Evolutionary conservation across 2,888 invertebrate species (phyloP).

Genomic region (Trileptium ribeirensis): DNA sequence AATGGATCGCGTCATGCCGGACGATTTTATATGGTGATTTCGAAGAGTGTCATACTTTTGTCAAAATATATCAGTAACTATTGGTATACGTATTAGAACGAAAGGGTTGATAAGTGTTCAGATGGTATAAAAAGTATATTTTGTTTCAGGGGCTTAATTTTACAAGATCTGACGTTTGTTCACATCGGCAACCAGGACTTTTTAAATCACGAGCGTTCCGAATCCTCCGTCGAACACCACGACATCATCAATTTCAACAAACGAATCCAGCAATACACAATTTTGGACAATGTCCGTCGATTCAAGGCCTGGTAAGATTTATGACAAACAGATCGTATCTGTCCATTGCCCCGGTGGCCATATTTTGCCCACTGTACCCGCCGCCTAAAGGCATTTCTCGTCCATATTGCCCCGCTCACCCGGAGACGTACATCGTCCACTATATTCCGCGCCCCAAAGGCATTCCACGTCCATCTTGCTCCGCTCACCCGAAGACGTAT

Average conservation of each 20-base stretch:
- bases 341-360: constrained; percentile 6
- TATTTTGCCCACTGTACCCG: not conserved
- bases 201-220: constrained; percentile 59
- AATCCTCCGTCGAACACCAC: constrained; percentile 59
- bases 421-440: not conserved
- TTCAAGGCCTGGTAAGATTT: constrained; percentile 83
- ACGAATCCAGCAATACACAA: constrained; percentile 96
- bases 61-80: too few species aligned
- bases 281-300: constrained; percentile 93
- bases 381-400: not conserved
- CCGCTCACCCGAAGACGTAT: too few species aligned
- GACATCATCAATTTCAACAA: constrained; percentile 82
- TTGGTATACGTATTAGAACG: too few species aligned
- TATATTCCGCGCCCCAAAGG: too few species aligned
- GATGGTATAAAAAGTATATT: too few species aligned
- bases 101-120: too few species aligned
- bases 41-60: too few species aligned
- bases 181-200: constrained; percentile 92
- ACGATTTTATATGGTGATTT: too few species aligned
- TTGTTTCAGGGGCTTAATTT: constrained; percentile 75
- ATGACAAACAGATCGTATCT: not conserved
- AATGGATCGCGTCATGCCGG: too few species aligned
- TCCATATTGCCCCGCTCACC: too few species aligned
- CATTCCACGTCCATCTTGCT: too few species aligned
- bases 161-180: constrained; percentile 97